Conservation (phyloP, 2,113 vertebrate species). For the Pica pica region DNA sequence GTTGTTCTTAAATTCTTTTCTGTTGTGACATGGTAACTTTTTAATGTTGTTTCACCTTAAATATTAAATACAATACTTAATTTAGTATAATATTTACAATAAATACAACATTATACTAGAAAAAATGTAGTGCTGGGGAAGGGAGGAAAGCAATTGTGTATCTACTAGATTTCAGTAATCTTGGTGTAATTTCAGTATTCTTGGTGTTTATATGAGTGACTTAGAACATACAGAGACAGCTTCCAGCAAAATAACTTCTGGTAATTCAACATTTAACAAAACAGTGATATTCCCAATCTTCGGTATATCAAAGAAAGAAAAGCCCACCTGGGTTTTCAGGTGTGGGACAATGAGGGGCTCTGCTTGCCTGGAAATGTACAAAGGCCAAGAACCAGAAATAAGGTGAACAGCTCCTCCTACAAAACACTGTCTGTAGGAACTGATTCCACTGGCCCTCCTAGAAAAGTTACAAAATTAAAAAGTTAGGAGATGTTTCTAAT, state of each 20-base stretch:
- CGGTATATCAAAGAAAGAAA: neutral
- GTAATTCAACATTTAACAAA: neutral
- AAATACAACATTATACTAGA: neutral
- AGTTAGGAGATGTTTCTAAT: neutral
- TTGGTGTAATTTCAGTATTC: neutral
- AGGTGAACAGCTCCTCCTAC: rapidly evolving
- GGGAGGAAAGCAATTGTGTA: neutral
- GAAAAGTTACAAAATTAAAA: neutral
- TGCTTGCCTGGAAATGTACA: neutral
- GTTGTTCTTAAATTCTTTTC: neutral
- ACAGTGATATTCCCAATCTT: neutral
- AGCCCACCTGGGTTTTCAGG: neutral
- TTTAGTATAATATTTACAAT: neutral
- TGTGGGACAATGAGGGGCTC: neutral
- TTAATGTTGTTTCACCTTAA: neutral
- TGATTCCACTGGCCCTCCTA: neutral
- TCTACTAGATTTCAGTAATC: neutral
- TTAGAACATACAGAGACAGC: neutral
- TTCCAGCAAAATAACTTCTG: neutral
- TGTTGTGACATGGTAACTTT: neutral
- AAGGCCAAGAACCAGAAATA: neutral
- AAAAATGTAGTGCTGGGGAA: neutral
- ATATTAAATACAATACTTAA: neutral
- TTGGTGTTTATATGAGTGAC: neutral
- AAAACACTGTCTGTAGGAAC: neutral